Percentiles rank a stretch among this genome's conserved stretches.
These are phyloP conservation scores for Vireo altiloquus DNA, from an alignment of 2,113 vertebrate genomes.

Conservation along the genomic window DNA sequence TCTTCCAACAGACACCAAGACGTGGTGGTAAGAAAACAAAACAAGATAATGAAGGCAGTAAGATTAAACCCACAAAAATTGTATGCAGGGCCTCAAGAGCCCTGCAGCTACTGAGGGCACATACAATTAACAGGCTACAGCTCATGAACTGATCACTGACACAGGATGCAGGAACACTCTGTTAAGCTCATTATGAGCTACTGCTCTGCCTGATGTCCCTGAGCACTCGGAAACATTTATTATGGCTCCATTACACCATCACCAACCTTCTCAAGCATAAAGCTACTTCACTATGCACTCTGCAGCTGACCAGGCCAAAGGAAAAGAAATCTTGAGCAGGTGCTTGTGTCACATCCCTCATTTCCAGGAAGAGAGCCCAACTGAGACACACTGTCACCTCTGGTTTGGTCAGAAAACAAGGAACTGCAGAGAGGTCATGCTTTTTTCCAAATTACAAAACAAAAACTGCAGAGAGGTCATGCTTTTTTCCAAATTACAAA, in stretches of 20 bases:
- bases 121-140: neutral
- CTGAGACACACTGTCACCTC: neutral
- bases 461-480: neutral
- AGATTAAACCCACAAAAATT: neutral
- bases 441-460: neutral
- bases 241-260: neutral
- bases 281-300: neutral
- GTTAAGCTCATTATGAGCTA: neutral
- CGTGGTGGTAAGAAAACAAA: rapidly evolving
- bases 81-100: neutral
- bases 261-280: neutral
- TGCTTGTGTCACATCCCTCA: neutral
- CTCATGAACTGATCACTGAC: neutral
- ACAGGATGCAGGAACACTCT: neutral
- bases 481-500: neutral
- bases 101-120: neutral
- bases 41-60: neutral
- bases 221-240: neutral
- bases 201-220: neutral
- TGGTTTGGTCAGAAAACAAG: neutral
- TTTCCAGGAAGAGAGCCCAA: neutral
- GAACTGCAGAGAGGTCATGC: neutral
- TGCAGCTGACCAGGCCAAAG: neutral
- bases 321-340: neutral
- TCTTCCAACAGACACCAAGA: neutral